A percentile compares a stretch with the other conserved stretches of the same genome.
These are phyloP conservation scores for Clostera curtula DNA, from an alignment of 2,888 invertebrate genomes.

Conservation along the genomic window DNA sequence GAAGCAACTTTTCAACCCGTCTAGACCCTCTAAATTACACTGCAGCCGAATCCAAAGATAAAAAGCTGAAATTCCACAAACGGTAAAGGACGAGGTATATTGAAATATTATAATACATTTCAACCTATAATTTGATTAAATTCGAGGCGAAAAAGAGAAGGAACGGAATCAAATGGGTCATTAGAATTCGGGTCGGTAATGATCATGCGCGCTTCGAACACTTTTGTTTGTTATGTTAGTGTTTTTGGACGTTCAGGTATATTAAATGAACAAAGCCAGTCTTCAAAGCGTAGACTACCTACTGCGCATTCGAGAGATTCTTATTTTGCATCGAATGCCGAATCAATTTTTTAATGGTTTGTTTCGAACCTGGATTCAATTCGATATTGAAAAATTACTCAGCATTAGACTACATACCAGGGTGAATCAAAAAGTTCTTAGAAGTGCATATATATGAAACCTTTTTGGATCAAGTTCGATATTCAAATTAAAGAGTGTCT, in stretches of 20 bases:
- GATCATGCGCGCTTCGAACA: slow-evolving; percentile 50
- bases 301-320: slow-evolving; percentile 2
- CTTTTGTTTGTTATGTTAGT: slow-evolving; percentile 63
- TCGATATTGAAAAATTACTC: too few species aligned
- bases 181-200: slow-evolving; percentile 70
- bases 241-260: slow-evolving; percentile 43
- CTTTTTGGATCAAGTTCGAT: too few species aligned
- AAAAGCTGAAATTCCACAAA: slow-evolving; percentile 69
- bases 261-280: slow-evolving; percentile 38
- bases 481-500: too few species aligned
- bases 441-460: too few species aligned
- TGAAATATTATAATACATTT: slow-evolving; percentile 71
- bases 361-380: too few species aligned
- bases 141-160: slow-evolving; percentile 63
- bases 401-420: too few species aligned
- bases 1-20: slow-evolving; percentile 43
- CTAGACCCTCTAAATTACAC: slow-evolving; percentile 65
- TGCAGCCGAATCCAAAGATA: slow-evolving; percentile 61
- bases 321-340: background rate
- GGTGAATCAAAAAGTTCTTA: too few species aligned
- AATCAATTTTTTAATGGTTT: too few species aligned
- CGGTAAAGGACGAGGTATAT: slow-evolving; percentile 62
- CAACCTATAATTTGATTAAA: slow-evolving; percentile 75
- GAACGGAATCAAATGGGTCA: slow-evolving; percentile 62
- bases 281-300: slow-evolving; percentile 18